Base-by-base conservation (phyloP, 2,797 vertebrate species). In the Epinephelus malabaricus region DNA sequence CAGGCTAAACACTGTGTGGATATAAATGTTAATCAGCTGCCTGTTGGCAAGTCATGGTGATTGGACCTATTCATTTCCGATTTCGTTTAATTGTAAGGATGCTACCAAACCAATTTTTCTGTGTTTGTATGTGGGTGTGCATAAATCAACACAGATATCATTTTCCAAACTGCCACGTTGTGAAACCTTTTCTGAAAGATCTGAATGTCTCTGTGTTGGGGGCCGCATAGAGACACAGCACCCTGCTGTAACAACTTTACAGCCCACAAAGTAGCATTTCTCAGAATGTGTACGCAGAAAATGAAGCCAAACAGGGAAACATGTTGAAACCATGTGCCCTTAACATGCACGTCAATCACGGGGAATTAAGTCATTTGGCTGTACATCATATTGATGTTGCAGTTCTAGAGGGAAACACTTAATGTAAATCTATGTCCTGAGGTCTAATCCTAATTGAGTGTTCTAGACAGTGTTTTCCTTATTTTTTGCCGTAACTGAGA, bases 371-470 rank as follows among this genome's bases (percentile, higher is more conserved):
- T 81, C 7, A 81, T 89, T 81, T 80, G 27, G 67, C 45, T 54
- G 53, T 40, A 51, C 19, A 47, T 76, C 54, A 30, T 69, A 55
- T 81, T 90, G 83, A 85, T 77, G 72, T 80, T 65, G 55, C 58
- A 70, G 59, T 78, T 85, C 65, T 70, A 69, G 60, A 80, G 82
- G 71, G 80, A 45, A 64, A 79, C 79, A 81, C 84, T 92, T 83
- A 84, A 87, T 88, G 78, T 76, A 88, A 88, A 92, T 87, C 86
- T 87, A 56, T 85, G 78, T 87, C 89, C 76, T 69, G 63, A 71
- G 76, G 88, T 88, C 78, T 90, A 86, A 92, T 92, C 83, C 82
- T 83, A 86, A 90, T 88, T 82, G 85, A 90, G 83, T 84, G 85
- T 83, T 84, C 69, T 40, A 85, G 83, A 91, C 90, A 73, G 79